phyloP scores from a whole-genome alignment of 2,888 invertebrate genomes.

The Exocentrus adspersus region DNA sequence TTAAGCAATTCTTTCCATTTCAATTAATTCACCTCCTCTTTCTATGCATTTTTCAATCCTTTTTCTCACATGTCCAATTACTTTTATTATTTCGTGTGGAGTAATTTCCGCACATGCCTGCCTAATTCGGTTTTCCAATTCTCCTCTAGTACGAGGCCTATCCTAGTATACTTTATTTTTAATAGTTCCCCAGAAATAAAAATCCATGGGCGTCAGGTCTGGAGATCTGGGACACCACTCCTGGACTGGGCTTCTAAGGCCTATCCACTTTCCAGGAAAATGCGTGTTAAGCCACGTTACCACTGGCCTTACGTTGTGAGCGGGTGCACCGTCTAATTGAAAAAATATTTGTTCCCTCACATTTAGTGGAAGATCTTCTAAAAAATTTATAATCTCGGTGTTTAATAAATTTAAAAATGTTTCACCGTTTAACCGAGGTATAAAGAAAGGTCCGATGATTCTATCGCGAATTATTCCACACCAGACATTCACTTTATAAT shows the following conservation, averaged over 20 bases:
- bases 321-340: neutral
- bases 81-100: neutral
- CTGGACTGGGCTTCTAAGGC: neutral
- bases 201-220: neutral
- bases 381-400: neutral
- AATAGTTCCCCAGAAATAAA: neutral
- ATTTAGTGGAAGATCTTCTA: neutral
- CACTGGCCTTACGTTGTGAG: neutral
- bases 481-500: constrained; percentile 1
- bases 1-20: neutral
- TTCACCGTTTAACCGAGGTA: neutral
- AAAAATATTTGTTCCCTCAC: neutral
- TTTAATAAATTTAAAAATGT: neutral
- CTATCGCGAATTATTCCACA: neutral
- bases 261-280: neutral
- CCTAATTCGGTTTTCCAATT: neutral
- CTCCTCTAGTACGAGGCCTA: neutral
- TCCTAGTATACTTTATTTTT: neutral
- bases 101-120: neutral
- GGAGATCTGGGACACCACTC: too few species aligned
- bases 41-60: neutral
- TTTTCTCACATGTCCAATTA: neutral
- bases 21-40: neutral
- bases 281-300: neutral
- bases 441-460: constrained; percentile 4